Percentiles rank a stretch among this genome's conserved stretches.
Evolutionary conservation across 2,888 invertebrate genomes (phyloP).

Genomic region (Caenorhabditis auriculariae): DNA sequence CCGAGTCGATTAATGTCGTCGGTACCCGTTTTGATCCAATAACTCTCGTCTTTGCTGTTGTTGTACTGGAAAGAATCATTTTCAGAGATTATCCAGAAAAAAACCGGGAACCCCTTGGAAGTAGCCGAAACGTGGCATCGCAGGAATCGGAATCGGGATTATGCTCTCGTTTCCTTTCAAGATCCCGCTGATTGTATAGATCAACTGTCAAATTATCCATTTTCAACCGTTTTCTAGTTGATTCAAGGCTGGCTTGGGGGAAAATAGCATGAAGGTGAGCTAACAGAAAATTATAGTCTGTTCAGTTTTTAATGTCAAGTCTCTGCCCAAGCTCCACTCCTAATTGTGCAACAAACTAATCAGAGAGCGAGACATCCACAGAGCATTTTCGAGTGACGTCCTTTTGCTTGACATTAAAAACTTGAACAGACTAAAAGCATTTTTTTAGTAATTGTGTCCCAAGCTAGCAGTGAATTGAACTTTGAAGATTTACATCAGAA

Average conservation of each 20-base stretch:
- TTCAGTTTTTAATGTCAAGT: not conserved
- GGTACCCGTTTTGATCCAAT: constrained; percentile 54
- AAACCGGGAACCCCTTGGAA: constrained; percentile 42
- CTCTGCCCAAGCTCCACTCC: no score
- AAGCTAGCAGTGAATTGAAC: no score
- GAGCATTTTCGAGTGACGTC: no score
- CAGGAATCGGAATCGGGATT: constrained; percentile 54
- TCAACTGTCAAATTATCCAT: constrained; percentile 10
- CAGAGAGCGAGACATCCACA: no score
- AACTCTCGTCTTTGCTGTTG: constrained; percentile 53
- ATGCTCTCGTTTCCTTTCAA: constrained; percentile 36
- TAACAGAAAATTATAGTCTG: not conserved
- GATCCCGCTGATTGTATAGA: constrained; percentile 22
- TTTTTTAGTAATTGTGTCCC: no score
- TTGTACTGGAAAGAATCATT: constrained; percentile 50
- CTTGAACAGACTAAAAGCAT: no score
- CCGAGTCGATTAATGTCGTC: constrained; percentile 43
- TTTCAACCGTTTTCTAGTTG: not conserved
- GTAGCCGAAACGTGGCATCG: constrained; percentile 49
- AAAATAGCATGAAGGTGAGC: no score
- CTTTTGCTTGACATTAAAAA: no score
- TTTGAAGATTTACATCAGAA: constrained; percentile 17
- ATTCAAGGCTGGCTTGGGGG: not conserved
- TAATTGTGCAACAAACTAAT: no score
- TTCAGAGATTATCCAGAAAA: not conserved